These are phyloP conservation scores for Ypsolopha sequella DNA, from an alignment of 2,888 invertebrate genomes.

Conservation along the genomic window DNA sequence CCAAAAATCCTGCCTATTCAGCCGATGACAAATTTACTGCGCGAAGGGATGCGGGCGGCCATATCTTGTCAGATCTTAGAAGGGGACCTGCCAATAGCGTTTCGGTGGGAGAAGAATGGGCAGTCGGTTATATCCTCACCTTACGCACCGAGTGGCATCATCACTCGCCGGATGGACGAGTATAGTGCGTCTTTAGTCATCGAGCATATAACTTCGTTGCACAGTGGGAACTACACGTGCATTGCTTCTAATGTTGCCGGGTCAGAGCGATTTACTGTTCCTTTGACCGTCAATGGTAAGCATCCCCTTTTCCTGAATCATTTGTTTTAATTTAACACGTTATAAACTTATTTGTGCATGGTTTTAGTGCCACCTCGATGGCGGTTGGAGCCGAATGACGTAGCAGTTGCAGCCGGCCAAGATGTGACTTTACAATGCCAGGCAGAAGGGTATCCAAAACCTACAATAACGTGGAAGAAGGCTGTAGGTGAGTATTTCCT, in stretches of 20 bases:
- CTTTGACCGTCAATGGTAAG: constrained; percentile 85
- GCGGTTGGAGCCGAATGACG: constrained; percentile 86
- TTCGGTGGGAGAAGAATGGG: constrained; percentile 92
- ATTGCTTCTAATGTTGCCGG: constrained; percentile 91
- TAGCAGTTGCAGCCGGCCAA: constrained; percentile 86
- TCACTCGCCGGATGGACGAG: constrained; percentile 77
- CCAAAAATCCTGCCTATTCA: constrained; percentile 89
- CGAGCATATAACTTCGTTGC: constrained; percentile 85
- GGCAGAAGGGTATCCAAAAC: constrained; percentile 93
- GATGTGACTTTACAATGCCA: constrained; percentile 89
- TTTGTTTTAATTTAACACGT: neutral
- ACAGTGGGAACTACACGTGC: constrained; percentile 94
- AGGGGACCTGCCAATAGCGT: constrained; percentile 92
- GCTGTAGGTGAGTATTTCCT: constrained; percentile 76
- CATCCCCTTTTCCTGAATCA: neutral
- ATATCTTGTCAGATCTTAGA: constrained; percentile 93
- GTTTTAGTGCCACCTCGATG: constrained; percentile 87
- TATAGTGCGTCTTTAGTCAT: constrained; percentile 89
- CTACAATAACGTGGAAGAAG: constrained; percentile 90
- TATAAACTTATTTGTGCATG: constrained; percentile 8
- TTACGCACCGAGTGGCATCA: constrained; percentile 58
- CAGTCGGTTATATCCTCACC: constrained; percentile 78
- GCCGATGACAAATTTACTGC: constrained; percentile 82
- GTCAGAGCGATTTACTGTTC: constrained; percentile 80
- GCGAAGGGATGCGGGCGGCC: constrained; percentile 89